These are phyloP conservation scores for Brachionus asplanchnoidis DNA, from an alignment of 1,140 invertebrate species.

Conservation along the genomic window DNA sequence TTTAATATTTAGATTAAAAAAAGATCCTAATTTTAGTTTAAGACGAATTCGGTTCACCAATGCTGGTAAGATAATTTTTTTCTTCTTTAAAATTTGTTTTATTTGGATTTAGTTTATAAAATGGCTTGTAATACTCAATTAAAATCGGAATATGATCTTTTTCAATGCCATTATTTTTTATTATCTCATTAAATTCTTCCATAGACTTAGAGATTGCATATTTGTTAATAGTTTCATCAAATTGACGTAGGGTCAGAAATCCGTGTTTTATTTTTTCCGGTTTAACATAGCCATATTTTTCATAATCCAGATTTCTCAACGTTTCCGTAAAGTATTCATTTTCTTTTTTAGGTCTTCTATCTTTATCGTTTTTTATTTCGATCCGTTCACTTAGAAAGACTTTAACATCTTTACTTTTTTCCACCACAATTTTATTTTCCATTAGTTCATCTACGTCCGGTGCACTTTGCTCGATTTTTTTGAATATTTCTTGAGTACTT, in stretches of 20 bases:
- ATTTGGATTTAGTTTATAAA: neutral
- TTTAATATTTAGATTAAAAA: neutral
- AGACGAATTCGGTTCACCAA: neutral
- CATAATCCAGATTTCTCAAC: neutral
- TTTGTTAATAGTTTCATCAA: slow-evolving; percentile 20
- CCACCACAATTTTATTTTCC: neutral
- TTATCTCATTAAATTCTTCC: neutral
- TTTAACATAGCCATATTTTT: slow-evolving; percentile 37
- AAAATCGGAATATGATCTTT: neutral
- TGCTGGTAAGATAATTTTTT: neutral
- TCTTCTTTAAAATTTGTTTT: neutral
- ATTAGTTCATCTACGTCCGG: neutral
- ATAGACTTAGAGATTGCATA: neutral
- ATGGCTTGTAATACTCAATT: slow-evolving; percentile 22
- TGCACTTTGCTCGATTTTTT: neutral
- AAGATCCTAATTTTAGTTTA: too few relatives aligned
- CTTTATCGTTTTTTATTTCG: neutral
- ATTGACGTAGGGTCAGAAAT: neutral
- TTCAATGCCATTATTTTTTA: neutral
- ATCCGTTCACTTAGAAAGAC: neutral
- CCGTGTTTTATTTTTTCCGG: neutral
- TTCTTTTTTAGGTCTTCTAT: slow-evolving; percentile 35
- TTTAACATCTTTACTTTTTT: slow-evolving; percentile 26
- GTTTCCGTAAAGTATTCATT: neutral
- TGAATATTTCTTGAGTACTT: neutral